Conservation (phyloP, 2,888 invertebrate species). For the Troides helena region DNA sequence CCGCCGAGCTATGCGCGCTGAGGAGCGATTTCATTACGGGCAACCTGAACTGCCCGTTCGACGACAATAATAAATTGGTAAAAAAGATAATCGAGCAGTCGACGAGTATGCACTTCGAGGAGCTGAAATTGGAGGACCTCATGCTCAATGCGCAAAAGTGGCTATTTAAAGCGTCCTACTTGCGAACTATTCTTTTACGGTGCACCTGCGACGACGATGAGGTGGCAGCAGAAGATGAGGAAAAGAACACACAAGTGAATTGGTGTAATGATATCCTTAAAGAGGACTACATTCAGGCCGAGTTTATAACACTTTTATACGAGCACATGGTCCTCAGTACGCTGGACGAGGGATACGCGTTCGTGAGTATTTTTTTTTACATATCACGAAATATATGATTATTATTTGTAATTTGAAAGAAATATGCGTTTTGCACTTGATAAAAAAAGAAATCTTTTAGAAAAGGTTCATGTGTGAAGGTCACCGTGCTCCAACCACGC, state of each 20-base stretch:
- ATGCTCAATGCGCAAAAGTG: slow-evolving; percentile 37
- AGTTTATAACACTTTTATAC: slow-evolving; percentile 43
- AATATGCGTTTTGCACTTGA: too few species aligned
- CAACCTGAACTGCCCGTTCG: slow-evolving; percentile 51
- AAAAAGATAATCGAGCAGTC: slow-evolving; percentile 36
- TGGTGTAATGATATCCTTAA: slow-evolving; percentile 36
- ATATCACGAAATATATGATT: too few species aligned
- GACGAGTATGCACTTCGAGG: slow-evolving; percentile 31
- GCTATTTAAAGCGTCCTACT: slow-evolving; percentile 46
- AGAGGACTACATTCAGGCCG: slow-evolving; percentile 36
- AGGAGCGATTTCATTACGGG: slow-evolving; percentile 45
- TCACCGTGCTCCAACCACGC: too few species aligned
- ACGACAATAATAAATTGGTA: slow-evolving; percentile 42
- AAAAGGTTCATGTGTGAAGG: too few species aligned
- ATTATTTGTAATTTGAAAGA: too few species aligned
- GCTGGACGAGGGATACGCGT: slow-evolving; percentile 53
- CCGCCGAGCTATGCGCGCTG: slow-evolving; percentile 41
- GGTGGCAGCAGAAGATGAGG: slow-evolving; percentile 9
- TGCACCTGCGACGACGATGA: slow-evolving; percentile 27
- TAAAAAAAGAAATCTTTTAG: too few species aligned
- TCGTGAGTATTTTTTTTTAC: slow-evolving; percentile 49
- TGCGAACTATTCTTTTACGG: slow-evolving; percentile 41
- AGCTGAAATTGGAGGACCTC: slow-evolving; percentile 41
- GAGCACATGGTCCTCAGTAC: slow-evolving; percentile 47
- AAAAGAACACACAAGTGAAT: slow-evolving; percentile 9